Conservation (phyloP, 2,888 invertebrate genomes). For the Rotaria socialis region DNA sequence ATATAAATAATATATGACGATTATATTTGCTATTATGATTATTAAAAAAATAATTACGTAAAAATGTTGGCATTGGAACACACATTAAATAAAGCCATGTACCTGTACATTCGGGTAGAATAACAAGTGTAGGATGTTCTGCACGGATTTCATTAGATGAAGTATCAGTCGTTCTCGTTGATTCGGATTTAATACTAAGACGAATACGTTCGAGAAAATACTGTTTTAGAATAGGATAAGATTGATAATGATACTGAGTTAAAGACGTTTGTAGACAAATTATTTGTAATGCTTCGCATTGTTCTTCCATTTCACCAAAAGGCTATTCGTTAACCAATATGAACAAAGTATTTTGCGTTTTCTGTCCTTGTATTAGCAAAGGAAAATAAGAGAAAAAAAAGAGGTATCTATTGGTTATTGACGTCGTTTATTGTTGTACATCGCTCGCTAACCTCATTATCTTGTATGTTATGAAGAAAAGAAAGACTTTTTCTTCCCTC, state of each 20-base stretch:
- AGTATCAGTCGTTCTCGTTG: background rate
- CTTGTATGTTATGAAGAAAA: background rate
- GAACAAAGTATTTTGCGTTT: background rate
- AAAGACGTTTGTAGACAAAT: background rate
- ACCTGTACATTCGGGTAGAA: slow-evolving; percentile 15
- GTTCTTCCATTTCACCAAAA: background rate
- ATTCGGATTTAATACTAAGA: background rate
- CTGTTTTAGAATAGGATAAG: background rate
- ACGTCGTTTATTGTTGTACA: background rate
- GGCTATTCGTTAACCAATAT: background rate
- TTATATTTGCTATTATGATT: background rate
- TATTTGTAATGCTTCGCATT: background rate
- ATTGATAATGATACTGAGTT: slow-evolving; percentile 33
- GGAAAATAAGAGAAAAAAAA: background rate
- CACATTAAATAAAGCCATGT: slow-evolving; percentile 12
- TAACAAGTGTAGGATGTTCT: background rate
- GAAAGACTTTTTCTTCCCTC: background rate
- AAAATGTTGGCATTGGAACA: background rate
- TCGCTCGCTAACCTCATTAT: background rate
- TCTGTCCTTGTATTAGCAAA: background rate
- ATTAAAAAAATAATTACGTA: slow-evolving; percentile 10
- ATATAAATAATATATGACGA: background rate
- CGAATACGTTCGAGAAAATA: background rate
- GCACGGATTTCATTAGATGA: background rate
- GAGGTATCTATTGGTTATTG: background rate